Evolutionary conservation across 1,140 invertebrate species (phyloP), one percentile per base, ranked within the genome.

Genomic region (Augochlora pura): DNA sequence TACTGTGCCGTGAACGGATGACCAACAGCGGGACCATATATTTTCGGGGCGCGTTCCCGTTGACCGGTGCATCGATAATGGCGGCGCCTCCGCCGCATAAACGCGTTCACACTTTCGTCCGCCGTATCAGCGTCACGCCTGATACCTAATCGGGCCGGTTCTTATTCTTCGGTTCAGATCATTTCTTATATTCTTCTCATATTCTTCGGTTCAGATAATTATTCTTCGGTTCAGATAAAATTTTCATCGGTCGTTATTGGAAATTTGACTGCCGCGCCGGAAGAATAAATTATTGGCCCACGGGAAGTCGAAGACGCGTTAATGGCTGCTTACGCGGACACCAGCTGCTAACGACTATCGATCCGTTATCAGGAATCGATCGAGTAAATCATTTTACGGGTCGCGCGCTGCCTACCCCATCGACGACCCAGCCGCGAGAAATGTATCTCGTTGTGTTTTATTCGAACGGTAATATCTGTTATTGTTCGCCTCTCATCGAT

Each of bases 51-150:
- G 25, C 1, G 25, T 46, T 14, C 14, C 32, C 39, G 59, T 39
- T 14, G 14, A 18, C 14, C 69, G 21, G 38, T 71, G 54, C 72
- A 42, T 67, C 63, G 73, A 75, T 75, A 75, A 67, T 59, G 38
- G 10, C 32, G 38, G 21, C 21, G 42, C 16, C 32, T 32, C 32
- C 18, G 71, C 8, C 18, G 42, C 71, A 16, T 64, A 64, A 73
- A 75, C n/a, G 57, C 38, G 52, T 67, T 75, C 49, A 67, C 64
- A 57, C 63, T 59, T 59, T 59, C 73, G 25, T 18, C 49, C 18
- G 42, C 16, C 21, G 49, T 67, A 42, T 67, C 52, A 12, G 42
- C 38, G 16, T 18, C 16, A 1, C 16, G 27, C 18, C 18, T 27
- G 63, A 27, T 63, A 25, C 46, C 18, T 75, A 59, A 75, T 75